Percentiles rank a stretch among this genome's conserved stretches.
Evolutionary conservation across 2,113 vertebrate species (phyloP).

Genomic region (Corythaixoides concolor): DNA sequence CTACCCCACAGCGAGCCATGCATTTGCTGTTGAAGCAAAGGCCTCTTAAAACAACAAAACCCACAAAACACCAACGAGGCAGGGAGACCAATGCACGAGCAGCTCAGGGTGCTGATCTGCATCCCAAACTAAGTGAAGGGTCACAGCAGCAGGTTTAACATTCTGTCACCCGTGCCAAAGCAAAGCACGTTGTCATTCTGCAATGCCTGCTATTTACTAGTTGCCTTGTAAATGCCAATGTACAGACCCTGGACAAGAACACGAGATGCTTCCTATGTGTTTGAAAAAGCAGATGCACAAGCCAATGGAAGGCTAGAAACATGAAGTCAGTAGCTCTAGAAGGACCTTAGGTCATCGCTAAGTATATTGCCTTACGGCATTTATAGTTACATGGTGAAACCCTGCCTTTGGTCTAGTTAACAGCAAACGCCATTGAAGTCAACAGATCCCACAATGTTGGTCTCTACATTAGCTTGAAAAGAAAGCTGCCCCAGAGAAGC

Average conservation of each 20-base stretch:
- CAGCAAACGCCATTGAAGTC: neutral
- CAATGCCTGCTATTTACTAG: constrained; percentile 30
- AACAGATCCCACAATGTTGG: neutral
- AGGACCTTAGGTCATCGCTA: constrained; percentile 67
- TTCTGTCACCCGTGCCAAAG: neutral
- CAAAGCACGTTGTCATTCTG: neutral
- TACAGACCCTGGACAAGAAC: neutral
- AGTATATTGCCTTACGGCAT: constrained; percentile 37
- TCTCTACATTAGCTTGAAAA: constrained; percentile 27
- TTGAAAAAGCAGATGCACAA: neutral
- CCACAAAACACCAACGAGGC: neutral
- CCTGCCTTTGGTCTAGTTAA: neutral
- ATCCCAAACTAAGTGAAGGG: neutral
- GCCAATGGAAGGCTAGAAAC: neutral
- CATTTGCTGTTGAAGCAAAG: neutral
- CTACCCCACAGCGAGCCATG: rapidly evolving
- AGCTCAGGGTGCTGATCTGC: neutral
- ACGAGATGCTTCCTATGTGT: constrained; percentile 27
- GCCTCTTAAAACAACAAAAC: neutral
- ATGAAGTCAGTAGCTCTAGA: constrained; percentile 28
- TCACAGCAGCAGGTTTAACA: neutral
- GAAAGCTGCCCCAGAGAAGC: neutral
- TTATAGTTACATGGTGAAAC: neutral
- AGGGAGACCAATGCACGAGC: neutral
- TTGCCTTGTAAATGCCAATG: constrained; percentile 4